Evolutionary conservation across 2,797 vertebrate species (phyloP).

Genomic region (Agapornis canus): DNA sequence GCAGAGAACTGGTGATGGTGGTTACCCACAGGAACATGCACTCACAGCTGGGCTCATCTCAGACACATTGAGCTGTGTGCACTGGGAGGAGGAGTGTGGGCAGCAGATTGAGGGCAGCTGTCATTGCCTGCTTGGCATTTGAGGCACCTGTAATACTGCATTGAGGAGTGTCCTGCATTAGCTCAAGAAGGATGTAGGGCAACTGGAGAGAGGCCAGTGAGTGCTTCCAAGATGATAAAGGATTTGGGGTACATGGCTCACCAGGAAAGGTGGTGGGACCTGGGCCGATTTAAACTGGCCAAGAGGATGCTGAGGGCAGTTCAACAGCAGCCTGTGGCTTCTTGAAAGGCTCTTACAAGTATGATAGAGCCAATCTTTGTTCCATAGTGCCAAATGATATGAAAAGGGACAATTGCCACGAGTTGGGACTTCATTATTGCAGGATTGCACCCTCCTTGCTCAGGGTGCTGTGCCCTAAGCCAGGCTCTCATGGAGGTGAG

Average conservation of each 20-base stretch:
- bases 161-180: not conserved
- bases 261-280: too few relatives aligned
- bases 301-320: not conserved
- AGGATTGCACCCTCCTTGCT: not conserved
- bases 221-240: not conserved
- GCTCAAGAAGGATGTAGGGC: not conserved
- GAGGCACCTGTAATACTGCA: not conserved
- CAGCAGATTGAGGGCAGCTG: not conserved
- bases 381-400: too few relatives aligned
- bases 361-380: not conserved
- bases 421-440: not conserved
- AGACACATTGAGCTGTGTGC: accelerated
- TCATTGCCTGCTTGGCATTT: not conserved
- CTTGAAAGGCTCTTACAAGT: not conserved
- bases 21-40: not conserved
- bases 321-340: not conserved
- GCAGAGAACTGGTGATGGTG: accelerated
- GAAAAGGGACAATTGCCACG: not conserved
- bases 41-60: not conserved
- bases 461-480: not conserved
- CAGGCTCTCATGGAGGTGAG: not conserved
- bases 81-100: not conserved
- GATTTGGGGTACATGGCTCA: not conserved
- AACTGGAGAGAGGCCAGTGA: not conserved
- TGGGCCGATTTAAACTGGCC: not conserved